These are phyloP conservation scores for Osmerus eperlanus DNA, from an alignment of 2,113 vertebrate genomes.

Conservation along the genomic window DNA sequence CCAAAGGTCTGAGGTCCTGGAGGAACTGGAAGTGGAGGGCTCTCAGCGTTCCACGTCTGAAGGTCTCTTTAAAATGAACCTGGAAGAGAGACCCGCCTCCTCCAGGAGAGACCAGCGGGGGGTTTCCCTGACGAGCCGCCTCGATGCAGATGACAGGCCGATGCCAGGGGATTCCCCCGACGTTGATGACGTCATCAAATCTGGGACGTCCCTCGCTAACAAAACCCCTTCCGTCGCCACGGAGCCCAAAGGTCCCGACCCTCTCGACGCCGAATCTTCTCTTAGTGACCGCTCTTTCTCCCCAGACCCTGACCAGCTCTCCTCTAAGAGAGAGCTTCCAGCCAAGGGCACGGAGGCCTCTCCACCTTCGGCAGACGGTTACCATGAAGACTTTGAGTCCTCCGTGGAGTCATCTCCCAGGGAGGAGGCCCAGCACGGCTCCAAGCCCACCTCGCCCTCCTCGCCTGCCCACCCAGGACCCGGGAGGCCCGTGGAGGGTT, in stretches of 20 bases:
- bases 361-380: constrained; percentile 44
- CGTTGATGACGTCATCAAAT: constrained; percentile 26
- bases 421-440: constrained; percentile 40
- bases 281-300: constrained; percentile 52
- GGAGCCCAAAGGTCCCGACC: constrained; percentile 48
- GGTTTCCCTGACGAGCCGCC: constrained; percentile 15
- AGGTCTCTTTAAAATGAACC: constrained; percentile 62
- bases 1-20: constrained; percentile 72
- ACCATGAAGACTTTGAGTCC: constrained; percentile 76
- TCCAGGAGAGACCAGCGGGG: constrained; percentile 34
- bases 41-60: constrained; percentile 53
- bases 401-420: constrained; percentile 59
- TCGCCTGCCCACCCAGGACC: constrained; percentile 40
- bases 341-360: constrained; percentile 40
- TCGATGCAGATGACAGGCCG: constrained; percentile 9
- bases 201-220: constrained; percentile 13
- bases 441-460: constrained; percentile 34
- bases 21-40: constrained; percentile 68
- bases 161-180: constrained; percentile 29
- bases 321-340: constrained; percentile 59
- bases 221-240: constrained; percentile 23
- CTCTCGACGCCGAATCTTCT: constrained; percentile 40
- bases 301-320: constrained; percentile 68
- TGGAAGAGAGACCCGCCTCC: constrained; percentile 46
- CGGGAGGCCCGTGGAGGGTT: constrained; percentile 30